Percentiles rank a stretch among this genome's conserved stretches.
Conservation (phyloP, 2,888 invertebrate species). For the Andrena fulva region DNA sequence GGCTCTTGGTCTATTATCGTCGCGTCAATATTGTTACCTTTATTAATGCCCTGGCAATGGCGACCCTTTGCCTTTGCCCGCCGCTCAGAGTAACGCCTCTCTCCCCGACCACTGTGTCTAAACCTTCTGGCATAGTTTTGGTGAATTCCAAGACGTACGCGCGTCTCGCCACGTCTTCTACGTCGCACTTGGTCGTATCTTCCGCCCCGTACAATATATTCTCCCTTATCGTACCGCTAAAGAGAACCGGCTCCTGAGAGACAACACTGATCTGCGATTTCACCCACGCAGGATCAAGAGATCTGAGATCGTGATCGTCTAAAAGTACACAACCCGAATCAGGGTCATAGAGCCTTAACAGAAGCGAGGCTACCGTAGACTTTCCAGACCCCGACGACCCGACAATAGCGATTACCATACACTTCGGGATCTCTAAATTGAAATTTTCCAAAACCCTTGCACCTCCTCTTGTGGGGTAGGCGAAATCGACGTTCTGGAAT, state of each 20-base stretch:
- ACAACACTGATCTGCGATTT: conserved; percentile 95
- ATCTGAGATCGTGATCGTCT: conserved; percentile 91
- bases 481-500: conserved; percentile 91
- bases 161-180: conserved; percentile 89
- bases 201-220: conserved; percentile 95
- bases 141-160: conserved; percentile 95
- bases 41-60: conserved; percentile 96
- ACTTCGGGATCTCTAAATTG: conserved; percentile 88
- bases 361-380: conserved; percentile 94
- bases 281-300: conserved; percentile 93
- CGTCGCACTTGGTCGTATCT: conserved; percentile 86
- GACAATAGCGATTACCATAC: conserved; percentile 92
- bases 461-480: conserved; percentile 89
- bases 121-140: conserved; percentile 88
- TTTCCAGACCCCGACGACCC: conserved; percentile 98
- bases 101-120: conserved; percentile 95
- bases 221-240: conserved; percentile 95
- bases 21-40: conserved; percentile 87
- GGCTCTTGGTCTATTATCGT: too few species aligned
- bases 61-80: conserved; percentile 96
- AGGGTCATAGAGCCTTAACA: conserved; percentile 95
- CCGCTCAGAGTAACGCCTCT: conserved; percentile 95
- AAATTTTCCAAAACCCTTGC: conserved; percentile 88
- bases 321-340: conserved; percentile 89
- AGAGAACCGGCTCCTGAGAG: conserved; percentile 96